Evolutionary conservation across 2,113 vertebrate genomes (phyloP).

Genomic region (Anoura caudifer): DNA sequence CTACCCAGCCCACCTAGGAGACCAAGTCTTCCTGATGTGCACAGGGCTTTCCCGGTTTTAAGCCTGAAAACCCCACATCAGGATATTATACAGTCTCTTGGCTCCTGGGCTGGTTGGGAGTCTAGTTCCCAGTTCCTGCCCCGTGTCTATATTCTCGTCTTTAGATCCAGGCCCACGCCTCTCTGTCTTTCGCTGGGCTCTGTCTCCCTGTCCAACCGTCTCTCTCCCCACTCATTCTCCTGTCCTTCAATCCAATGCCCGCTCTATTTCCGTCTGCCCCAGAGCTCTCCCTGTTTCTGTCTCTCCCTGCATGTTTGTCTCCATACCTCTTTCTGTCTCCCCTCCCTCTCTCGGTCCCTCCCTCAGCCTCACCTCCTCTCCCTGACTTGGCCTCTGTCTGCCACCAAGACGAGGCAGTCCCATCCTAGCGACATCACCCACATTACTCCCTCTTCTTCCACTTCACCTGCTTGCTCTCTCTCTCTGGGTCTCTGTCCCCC

Average conservation of each 20-base stretch:
- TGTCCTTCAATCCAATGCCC: not conserved
- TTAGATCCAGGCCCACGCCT: not conserved
- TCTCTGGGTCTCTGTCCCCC: not conserved
- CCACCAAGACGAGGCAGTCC: fast-evolving
- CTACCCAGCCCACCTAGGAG: fast-evolving
- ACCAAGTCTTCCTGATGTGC: fast-evolving
- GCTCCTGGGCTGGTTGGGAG: fast-evolving
- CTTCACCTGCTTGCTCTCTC: not conserved
- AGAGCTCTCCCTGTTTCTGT: not conserved
- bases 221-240: not conserved
- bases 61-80: not conserved
- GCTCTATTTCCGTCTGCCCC: not conserved
- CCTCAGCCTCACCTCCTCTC: not conserved
- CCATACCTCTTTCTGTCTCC: not conserved
- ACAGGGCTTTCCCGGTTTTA: fast-evolving
- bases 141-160: not conserved
- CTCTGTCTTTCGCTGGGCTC: not conserved
- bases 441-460: not conserved
- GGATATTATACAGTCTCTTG: not conserved
- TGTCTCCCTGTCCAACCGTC: not conserved
- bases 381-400: not conserved
- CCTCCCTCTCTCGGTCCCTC: not conserved
- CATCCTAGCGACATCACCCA: fast-evolving
- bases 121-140: not conserved
- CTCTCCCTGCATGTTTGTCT: not conserved